A percentile compares a stretch with the other conserved stretches of the same genome.
These are phyloP conservation scores for Coregonus ussuriensis DNA, from an alignment of 2,797 vertebrate genomes.

Conservation along the genomic window DNA sequence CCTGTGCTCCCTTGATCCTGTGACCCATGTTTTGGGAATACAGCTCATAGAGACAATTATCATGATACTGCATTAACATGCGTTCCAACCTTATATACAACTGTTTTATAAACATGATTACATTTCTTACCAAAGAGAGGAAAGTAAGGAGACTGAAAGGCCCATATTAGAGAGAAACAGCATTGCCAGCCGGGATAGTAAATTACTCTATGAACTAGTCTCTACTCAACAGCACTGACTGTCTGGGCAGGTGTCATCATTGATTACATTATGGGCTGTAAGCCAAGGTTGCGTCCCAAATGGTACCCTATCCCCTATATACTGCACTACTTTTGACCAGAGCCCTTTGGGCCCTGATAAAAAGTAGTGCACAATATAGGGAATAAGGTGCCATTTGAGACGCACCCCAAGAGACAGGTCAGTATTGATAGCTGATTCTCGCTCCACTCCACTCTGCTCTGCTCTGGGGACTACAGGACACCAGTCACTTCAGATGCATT, in stretches of 20 bases:
- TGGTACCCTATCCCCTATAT: neutral
- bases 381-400: neutral
- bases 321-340: too few species aligned
- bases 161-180: neutral
- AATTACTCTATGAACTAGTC: slow-evolving; percentile 58
- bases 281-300: neutral
- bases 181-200: slow-evolving; percentile 29
- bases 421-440: slow-evolving; percentile 48
- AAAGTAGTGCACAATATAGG: neutral
- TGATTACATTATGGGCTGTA: slow-evolving; percentile 41
- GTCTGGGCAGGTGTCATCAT: slow-evolving; percentile 43
- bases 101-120: neutral
- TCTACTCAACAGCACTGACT: slow-evolving; percentile 50
- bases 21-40: too few species aligned
- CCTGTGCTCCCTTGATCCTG: too few species aligned
- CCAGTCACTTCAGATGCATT: slow-evolving; percentile 53
- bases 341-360: neutral
- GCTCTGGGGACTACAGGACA: slow-evolving; percentile 36
- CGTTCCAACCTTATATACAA: neutral
- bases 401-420: slow-evolving; percentile 28
- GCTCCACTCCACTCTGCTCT: slow-evolving; percentile 8
- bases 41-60: neutral
- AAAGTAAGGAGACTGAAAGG: neutral
- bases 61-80: neutral
- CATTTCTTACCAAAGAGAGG: too few species aligned